Evolutionary conservation across 1,140 invertebrate species (phyloP).

Genomic region (Drosophila arizonae): DNA sequence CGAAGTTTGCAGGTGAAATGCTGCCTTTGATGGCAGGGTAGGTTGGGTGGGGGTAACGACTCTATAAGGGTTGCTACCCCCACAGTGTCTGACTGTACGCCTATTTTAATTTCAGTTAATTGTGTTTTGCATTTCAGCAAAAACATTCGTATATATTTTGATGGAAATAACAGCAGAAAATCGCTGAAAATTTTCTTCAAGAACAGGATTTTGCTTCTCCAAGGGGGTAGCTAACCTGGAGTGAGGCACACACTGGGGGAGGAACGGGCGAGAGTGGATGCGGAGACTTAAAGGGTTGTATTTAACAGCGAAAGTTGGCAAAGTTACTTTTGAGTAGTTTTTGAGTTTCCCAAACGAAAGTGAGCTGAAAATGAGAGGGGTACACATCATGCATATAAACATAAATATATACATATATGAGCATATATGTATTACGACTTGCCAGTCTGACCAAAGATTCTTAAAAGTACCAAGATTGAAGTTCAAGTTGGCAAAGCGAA

Average conservation of each 20-base stretch:
- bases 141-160: constrained; percentile 70
- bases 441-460: not conserved
- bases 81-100: constrained; percentile 45
- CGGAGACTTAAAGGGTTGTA: constrained; percentile 33
- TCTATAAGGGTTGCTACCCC: constrained; percentile 63
- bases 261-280: constrained; percentile 31
- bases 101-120: constrained; percentile 81
- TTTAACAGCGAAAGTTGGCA: constrained; percentile 28
- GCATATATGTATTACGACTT: not conserved
- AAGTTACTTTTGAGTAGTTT: constrained; percentile 44
- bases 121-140: constrained; percentile 70
- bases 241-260: constrained; percentile 26
- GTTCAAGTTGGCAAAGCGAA: not conserved
- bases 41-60: constrained; percentile 19
- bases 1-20: constrained; percentile 57
- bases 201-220: constrained; percentile 13
- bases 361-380: constrained; percentile 13
- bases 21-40: constrained; percentile 17
- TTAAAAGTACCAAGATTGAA: constrained; percentile 11
- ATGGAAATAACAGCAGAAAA: constrained; percentile 74
- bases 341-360: constrained; percentile 45
- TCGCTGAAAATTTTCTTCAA: constrained; percentile 56
- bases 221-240: constrained; percentile 6
- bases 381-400: not conserved
- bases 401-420: not conserved